phyloP scores from a whole-genome alignment of 2,888 invertebrate genomes.

The Mythimna albipuncta region DNA sequence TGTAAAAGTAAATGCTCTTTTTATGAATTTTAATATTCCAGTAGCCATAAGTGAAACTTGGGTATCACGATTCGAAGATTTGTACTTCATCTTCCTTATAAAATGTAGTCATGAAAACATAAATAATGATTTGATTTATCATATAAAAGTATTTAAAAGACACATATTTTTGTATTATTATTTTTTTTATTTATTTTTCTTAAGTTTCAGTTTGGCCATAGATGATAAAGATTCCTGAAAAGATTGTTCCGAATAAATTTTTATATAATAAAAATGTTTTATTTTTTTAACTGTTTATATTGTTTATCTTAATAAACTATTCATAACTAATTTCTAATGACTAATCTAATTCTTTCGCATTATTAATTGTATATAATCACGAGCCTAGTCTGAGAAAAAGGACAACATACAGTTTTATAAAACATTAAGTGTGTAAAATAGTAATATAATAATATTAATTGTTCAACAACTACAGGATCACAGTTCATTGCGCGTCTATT shows the following conservation, averaged over 20 bases:
- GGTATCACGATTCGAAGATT: conserved; percentile 59
- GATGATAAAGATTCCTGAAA: conserved; percentile 75
- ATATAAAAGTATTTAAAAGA: conserved; percentile 80
- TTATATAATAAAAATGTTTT: conserved; percentile 76
- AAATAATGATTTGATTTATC: conserved; percentile 58
- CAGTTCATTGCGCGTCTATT: conserved; percentile 69
- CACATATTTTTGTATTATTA: conserved; percentile 86
- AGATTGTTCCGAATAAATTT: conserved; percentile 84
- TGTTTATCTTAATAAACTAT: conserved; percentile 15
- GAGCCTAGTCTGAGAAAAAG: conserved; percentile 18
- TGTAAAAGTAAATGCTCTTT: conserved; percentile 50
- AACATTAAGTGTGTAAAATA: conserved; percentile 73
- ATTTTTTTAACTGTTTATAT: conserved; percentile 57
- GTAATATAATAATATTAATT: conserved; percentile 46
- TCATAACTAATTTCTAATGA: conserved; percentile 12
- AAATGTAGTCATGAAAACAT: conserved; percentile 55
- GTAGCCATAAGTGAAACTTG: conserved; percentile 63
- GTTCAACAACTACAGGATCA: conserved; percentile 67
- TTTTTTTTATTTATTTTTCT: conserved; percentile 78
- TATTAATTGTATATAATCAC: conserved; percentile 10
- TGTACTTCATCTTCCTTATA: conserved; percentile 61
- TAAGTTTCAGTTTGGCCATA: conserved; percentile 75
- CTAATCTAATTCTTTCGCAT: conserved; percentile 36
- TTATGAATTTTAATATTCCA: conserved; percentile 60
- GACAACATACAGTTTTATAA: conserved; percentile 75